Base-by-base conservation (phyloP, 2,797 vertebrate species). In the Sorex maritimensis region DNA sequence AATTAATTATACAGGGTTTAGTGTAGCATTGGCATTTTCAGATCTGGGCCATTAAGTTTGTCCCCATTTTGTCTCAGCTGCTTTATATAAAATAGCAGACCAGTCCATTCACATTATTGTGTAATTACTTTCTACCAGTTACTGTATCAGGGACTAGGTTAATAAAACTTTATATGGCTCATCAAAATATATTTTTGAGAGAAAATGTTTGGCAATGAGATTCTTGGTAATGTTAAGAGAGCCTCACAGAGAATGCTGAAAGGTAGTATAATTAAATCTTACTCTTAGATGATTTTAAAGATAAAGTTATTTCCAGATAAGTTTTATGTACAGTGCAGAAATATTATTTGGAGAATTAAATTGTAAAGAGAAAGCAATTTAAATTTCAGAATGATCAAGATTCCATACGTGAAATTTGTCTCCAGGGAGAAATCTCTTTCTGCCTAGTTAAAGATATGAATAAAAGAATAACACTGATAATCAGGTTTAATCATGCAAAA, bases 311-410 rank as follows among this genome's bases (percentile, higher is more conserved):
- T 68, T 71, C 78, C 79, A 75, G 58, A 68, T 2, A 9, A 21
- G 23, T 73, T 88, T 81, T 88, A 74, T 15, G 28, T 75, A 30
- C 5, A 88, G 86, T 58, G 68, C 0, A 80, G 75, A 82, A 93
- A 92, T 81, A 61, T 3, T 28, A 93, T 72, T 88, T 84, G 26
- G 61, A 80, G 3, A 93, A 94, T 87, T 75, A 52, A 78, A 88
- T 17, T 65, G 21, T 84, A 85, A 79, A 87, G 3, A 67, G 4
- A 84, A 92, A 91, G 19, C 14, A 82, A 68, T 38, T 0, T 9
- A 61, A 85, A 74, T 46, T 75, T 81, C 75, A 92, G 28, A 80
- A 90, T 17, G 38, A 49, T 0, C 19, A 91, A 74, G 2, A 55
- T 23, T 74, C 11, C 28, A 13, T 77, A 34, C 8, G 38, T 15